Conservation (phyloP, 2,888 invertebrate species). For the Metopia argyrocephala region DNA sequence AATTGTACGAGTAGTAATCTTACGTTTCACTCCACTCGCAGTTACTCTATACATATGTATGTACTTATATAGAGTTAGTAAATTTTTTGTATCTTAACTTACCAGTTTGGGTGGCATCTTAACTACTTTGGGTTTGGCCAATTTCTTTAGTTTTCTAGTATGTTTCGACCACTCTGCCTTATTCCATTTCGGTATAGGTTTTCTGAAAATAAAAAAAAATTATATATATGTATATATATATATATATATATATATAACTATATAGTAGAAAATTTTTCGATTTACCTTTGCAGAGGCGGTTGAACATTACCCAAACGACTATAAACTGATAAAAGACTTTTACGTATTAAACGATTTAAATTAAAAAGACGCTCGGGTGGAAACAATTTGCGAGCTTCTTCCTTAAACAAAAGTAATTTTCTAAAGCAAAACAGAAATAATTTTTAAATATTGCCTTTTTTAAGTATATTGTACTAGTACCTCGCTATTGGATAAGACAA, state of each 20-base stretch:
- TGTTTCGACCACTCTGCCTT: slow-evolving; percentile 70
- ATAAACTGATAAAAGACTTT: slow-evolving; percentile 74
- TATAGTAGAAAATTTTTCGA: not conserved
- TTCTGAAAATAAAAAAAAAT: slow-evolving; percentile 60
- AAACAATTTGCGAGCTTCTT: slow-evolving; percentile 41
- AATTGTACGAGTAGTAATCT: not conserved
- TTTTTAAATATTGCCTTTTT: not conserved
- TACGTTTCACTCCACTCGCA: not conserved
- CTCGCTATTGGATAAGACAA: slow-evolving; percentile 71
- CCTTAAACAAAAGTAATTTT: slow-evolving; percentile 60
- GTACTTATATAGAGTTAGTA: not conserved
- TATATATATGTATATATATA: not conserved
- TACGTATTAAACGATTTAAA: slow-evolving; percentile 72
- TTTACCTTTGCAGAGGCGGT: slow-evolving; percentile 70
- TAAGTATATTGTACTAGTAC: slow-evolving; percentile 46
- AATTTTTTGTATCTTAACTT: no score
- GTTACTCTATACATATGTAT: not conserved
- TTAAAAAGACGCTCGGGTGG: slow-evolving; percentile 62
- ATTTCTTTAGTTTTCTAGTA: slow-evolving; percentile 67
- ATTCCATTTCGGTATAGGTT: slow-evolving; percentile 66
- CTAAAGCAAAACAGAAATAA: slow-evolving; percentile 23
- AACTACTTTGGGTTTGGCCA: slow-evolving; percentile 72
- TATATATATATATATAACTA: not conserved
- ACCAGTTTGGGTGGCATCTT: slow-evolving; percentile 65
- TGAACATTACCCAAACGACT: slow-evolving; percentile 73